Conservation (phyloP, 1,140 invertebrate genomes). For the Hestina assimilis region DNA sequence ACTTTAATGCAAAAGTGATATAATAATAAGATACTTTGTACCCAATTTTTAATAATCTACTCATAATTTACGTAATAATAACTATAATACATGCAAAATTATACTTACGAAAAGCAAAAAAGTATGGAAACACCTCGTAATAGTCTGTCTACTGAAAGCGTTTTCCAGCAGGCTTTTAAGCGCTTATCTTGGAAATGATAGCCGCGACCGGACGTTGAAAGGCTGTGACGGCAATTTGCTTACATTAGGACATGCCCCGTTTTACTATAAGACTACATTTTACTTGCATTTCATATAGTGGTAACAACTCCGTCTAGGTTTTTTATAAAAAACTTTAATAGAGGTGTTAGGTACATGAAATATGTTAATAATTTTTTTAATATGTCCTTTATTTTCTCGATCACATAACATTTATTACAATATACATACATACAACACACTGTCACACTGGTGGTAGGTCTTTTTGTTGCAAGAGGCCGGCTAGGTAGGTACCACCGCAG, state of each 20-base stretch:
- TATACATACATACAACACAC: too few species aligned
- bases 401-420: too few species aligned
- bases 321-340: not conserved
- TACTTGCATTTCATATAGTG: slow-evolving; percentile 4
- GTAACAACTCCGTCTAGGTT: not conserved
- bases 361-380: not conserved
- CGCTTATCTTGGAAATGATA: slow-evolving; percentile 76
- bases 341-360: too few species aligned
- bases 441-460: too few species aligned
- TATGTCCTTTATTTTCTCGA: too few species aligned
- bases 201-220: slow-evolving; percentile 69
- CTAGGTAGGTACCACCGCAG: too few species aligned
- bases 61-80: not conserved
- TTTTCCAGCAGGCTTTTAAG: slow-evolving; percentile 74
- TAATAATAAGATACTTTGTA: too few species aligned
- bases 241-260: slow-evolving; percentile 70
- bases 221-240: slow-evolving; percentile 74
- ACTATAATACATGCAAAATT: not conserved
- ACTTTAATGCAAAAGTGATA: too few species aligned
- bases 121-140: slow-evolving; percentile 55
- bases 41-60: not conserved
- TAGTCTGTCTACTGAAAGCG: slow-evolving; percentile 69
- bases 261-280: slow-evolving; percentile 32
- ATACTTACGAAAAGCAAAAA: slow-evolving; percentile 46
- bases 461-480: too few species aligned